phyloP scores from a whole-genome alignment of 2,113 vertebrate species.

The Condylura cristata region DNA sequence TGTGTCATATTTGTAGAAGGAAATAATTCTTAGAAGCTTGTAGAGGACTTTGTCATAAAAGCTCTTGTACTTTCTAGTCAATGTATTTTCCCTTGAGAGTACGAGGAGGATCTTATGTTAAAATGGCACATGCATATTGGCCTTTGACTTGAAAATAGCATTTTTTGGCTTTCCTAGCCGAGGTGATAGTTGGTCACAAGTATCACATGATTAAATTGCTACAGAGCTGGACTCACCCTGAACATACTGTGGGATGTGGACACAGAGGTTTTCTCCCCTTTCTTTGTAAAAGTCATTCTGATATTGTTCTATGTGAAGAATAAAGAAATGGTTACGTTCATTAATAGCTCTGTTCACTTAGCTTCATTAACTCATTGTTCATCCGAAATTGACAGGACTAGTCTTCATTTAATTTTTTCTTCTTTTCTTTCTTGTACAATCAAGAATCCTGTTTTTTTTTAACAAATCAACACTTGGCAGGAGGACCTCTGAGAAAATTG shows the following conservation, averaged over 20 bases:
- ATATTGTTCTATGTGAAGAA: neutral
- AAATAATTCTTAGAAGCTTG: conserved; percentile 73
- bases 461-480: neutral
- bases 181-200: neutral
- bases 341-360: neutral
- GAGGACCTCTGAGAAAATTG: neutral
- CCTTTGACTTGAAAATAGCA: neutral
- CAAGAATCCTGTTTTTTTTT: neutral
- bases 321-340: neutral
- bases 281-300: neutral
- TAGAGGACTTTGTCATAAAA: conserved; percentile 71
- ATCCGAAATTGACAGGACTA: neutral
- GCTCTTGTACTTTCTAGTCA: conserved; percentile 51
- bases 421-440: neutral
- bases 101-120: conserved; percentile 48
- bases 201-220: neutral
- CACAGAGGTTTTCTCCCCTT: neutral
- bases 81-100: conserved; percentile 55
- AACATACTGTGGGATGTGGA: neutral
- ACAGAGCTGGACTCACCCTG: neutral
- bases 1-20: conserved; percentile 74
- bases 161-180: neutral
- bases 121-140: neutral
- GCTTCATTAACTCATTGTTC: neutral
- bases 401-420: neutral